A percentile compares a stretch with the other conserved stretches of the same genome.
These are phyloP conservation scores for Periophthalmus magnuspinnatus DNA, from an alignment of 2,797 vertebrate species.

Conservation along the genomic window DNA sequence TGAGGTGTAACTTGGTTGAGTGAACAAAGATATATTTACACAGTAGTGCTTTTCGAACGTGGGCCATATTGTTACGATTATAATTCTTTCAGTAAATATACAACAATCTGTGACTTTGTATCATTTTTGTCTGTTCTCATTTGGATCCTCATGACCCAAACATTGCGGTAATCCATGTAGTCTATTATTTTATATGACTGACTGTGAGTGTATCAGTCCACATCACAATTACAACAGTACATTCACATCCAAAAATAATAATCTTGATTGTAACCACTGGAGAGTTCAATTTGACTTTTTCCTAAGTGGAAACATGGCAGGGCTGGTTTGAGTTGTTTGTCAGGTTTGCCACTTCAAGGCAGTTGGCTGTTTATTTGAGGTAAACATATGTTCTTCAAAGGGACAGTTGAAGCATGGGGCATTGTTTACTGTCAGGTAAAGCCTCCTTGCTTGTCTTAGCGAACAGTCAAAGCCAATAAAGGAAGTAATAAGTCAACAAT, in stretches of 20 bases:
- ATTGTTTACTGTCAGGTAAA: conserved; percentile 53
- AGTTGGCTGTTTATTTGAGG: conserved; percentile 47
- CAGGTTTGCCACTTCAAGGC: conserved; percentile 36
- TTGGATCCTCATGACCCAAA: conserved; percentile 60
- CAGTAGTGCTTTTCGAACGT: conserved; percentile 42
- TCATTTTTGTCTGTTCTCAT: conserved; percentile 28
- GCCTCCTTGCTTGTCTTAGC: conserved; percentile 40
- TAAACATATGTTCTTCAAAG: conserved; percentile 57
- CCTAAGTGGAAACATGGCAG: conserved; percentile 41
- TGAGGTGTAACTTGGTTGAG: conserved; percentile 45
- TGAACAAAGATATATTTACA: conserved; percentile 38
- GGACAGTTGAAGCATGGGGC: conserved; percentile 42
- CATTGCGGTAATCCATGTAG: conserved; percentile 55
- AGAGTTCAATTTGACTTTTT: conserved; percentile 33
- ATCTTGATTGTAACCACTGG: conserved; percentile 12
- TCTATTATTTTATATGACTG: conserved; percentile 53
- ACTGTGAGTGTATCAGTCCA: conserved; percentile 50
- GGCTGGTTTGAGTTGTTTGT: conserved; percentile 38
- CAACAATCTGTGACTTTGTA: conserved; percentile 32
- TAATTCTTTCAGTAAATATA: conserved; percentile 23
- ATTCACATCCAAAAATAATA: conserved; percentile 29
- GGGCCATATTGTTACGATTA: conserved; percentile 47
- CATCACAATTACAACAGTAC: conserved; percentile 6
- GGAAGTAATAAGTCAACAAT: conserved; percentile 61
- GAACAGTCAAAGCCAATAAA: conserved; percentile 50